Conservation (phyloP, 2,113 vertebrate genomes). For the Labeo rohita region DNA sequence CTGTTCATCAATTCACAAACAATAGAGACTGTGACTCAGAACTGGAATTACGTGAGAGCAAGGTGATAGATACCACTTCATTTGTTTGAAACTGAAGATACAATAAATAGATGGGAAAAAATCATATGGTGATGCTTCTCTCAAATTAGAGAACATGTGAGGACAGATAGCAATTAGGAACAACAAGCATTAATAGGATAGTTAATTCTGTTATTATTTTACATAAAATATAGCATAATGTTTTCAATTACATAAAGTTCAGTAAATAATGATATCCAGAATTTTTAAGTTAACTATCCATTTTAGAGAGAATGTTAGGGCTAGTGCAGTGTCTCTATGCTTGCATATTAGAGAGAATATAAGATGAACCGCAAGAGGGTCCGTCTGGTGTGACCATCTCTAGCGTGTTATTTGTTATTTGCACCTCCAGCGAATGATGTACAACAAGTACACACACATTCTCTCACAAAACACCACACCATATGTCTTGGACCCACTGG, state of each 20-base stretch:
- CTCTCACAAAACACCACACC: neutral
- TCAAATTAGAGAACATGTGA: neutral
- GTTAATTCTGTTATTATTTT: neutral
- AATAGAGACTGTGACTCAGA: slow-evolving; percentile 13
- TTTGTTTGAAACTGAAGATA: neutral
- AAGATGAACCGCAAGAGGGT: neutral
- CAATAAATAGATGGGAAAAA: neutral
- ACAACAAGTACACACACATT: neutral
- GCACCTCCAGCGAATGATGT: neutral
- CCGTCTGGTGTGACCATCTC: neutral
- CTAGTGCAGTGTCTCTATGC: neutral
- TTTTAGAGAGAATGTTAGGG: neutral
- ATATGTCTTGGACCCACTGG: neutral
- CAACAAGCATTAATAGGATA: neutral
- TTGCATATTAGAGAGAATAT: neutral
- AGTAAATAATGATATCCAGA: neutral
- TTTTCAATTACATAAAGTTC: neutral
- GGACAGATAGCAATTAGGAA: neutral
- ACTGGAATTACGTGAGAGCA: slow-evolving; percentile 4
- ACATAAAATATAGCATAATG: neutral
- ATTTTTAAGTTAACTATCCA: neutral
- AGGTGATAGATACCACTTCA: slow-evolving; percentile 8
- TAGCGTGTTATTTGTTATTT: neutral
- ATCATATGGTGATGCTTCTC: neutral
- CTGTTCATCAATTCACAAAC: neutral